phyloP scores from a whole-genome alignment of 2,113 vertebrate species.

The Sander vitreus region DNA sequence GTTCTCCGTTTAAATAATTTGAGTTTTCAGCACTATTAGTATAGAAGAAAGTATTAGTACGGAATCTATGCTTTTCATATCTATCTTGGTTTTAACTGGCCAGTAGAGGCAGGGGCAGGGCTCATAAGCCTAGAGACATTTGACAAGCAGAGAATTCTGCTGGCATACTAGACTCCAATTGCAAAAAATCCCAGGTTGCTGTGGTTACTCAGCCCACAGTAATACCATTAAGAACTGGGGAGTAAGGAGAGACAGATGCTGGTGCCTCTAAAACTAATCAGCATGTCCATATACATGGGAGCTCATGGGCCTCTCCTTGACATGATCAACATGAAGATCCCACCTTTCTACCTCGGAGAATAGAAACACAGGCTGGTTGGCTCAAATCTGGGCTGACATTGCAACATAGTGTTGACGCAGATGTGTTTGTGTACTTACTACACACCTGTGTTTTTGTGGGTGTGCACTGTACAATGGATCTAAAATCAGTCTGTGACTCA shows the following conservation, averaged over 20 bases:
- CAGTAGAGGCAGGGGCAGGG: background rate
- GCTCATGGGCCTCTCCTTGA: conserved; percentile 40
- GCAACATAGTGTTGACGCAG: conserved; percentile 30
- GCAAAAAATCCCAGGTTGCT: conserved; percentile 41
- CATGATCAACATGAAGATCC: conserved; percentile 22
- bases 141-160: conserved; percentile 43
- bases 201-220: conserved; percentile 35
- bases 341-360: conserved; percentile 3
- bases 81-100: background rate
- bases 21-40: background rate
- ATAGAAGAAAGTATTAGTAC: background rate
- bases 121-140: conserved; percentile 24
- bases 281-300: conserved; percentile 23
- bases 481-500: conserved; percentile 65
- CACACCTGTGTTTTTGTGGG: conserved; percentile 71
- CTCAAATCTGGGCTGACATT: conserved; percentile 29
- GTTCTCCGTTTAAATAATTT: background rate
- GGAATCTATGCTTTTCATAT: background rate
- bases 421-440: conserved; percentile 35
- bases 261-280: conserved; percentile 37
- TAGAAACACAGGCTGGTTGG: conserved; percentile 20
- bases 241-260: conserved; percentile 33
- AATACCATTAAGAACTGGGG: conserved; percentile 20
- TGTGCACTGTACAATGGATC: conserved; percentile 33
- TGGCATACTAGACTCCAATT: conserved; percentile 14